Percentiles rank a stretch among this genome's conserved stretches.
phyloP scores from a whole-genome alignment of 2,113 vertebrate species.

The Sakesphorus luctuosus region DNA sequence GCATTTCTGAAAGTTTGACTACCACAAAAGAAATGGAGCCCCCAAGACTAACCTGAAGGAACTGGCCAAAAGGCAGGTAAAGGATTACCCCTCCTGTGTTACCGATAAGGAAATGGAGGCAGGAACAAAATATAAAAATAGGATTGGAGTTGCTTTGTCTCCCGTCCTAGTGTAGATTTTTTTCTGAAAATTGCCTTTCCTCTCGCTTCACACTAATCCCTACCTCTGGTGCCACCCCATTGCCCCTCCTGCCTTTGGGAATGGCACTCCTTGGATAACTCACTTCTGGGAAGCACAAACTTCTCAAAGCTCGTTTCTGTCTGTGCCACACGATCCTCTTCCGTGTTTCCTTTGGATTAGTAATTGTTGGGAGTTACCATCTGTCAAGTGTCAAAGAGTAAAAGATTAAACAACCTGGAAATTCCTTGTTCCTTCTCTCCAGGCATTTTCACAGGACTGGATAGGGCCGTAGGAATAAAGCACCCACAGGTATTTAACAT shows the following conservation, averaged over 20 bases:
- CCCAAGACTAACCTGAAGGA: not conserved
- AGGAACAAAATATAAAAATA: not conserved
- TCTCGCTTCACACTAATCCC: not conserved
- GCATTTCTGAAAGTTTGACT: not conserved
- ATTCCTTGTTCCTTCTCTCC: not conserved
- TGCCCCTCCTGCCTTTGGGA: not conserved
- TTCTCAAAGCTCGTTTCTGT: not conserved
- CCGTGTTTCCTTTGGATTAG: constrained; percentile 35
- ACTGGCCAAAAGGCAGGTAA: not conserved
- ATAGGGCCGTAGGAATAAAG: not conserved
- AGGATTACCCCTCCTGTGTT: fast-evolving
- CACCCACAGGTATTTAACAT: not conserved
- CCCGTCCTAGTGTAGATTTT: not conserved
- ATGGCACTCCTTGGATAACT: not conserved
- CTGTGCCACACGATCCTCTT: not conserved
- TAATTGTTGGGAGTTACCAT: constrained; percentile 42
- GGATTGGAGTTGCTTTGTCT: not conserved
- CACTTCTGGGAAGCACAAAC: not conserved
- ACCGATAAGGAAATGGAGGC: not conserved
- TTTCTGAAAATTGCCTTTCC: not conserved
- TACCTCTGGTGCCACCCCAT: not conserved
- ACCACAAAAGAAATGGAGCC: not conserved
- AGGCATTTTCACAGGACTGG: not conserved
- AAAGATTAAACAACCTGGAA: constrained; percentile 52
- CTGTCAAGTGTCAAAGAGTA: constrained; percentile 40